phyloP scores from a whole-genome alignment of 2,888 invertebrate species.

The Drosophila tripunctata region DNA sequence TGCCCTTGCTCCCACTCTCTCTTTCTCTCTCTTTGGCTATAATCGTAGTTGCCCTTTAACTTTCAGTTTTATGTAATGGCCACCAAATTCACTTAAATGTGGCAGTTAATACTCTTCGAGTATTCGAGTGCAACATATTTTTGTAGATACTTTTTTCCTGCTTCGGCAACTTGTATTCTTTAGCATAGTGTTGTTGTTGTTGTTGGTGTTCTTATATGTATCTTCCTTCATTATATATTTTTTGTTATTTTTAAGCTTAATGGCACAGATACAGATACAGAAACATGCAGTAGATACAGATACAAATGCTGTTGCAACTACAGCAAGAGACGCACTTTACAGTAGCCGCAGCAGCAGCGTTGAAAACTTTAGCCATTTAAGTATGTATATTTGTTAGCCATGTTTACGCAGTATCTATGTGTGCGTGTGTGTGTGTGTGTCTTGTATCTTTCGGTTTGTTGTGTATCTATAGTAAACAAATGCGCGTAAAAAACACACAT shows the following conservation, averaged over 20 bases:
- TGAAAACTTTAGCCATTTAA: conserved; percentile 41
- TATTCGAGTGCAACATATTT: conserved; percentile 51
- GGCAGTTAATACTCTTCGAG: conserved; percentile 43
- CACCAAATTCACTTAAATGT: conserved; percentile 56
- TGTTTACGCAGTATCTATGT: conserved; percentile 9
- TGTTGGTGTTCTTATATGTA: conserved; percentile 47
- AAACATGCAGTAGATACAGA: conserved; percentile 18
- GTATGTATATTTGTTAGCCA: conserved; percentile 31
- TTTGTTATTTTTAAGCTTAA: conserved; percentile 58
- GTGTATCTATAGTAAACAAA: conserved; percentile 75
- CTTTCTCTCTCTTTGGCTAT: background rate
- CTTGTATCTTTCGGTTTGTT: conserved; percentile 59
- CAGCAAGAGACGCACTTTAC: conserved; percentile 11
- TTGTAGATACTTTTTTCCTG: conserved; percentile 43
- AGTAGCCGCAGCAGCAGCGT: conserved; percentile 36
- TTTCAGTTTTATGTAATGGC: conserved; percentile 70
- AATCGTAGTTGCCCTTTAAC: conserved; percentile 37
- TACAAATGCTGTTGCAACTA: conserved; percentile 8
- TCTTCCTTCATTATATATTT: conserved; percentile 49
- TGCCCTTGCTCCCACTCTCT: background rate
- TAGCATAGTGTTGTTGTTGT: conserved; percentile 13
- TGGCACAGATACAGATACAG: conserved; percentile 21
- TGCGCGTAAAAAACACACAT: conserved; percentile 72
- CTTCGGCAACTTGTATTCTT: background rate
- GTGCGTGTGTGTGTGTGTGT: conserved; percentile 32